Evolutionary conservation across 2,888 invertebrate genomes (phyloP).

Genomic region (Drepanosiphum platanoidis): DNA sequence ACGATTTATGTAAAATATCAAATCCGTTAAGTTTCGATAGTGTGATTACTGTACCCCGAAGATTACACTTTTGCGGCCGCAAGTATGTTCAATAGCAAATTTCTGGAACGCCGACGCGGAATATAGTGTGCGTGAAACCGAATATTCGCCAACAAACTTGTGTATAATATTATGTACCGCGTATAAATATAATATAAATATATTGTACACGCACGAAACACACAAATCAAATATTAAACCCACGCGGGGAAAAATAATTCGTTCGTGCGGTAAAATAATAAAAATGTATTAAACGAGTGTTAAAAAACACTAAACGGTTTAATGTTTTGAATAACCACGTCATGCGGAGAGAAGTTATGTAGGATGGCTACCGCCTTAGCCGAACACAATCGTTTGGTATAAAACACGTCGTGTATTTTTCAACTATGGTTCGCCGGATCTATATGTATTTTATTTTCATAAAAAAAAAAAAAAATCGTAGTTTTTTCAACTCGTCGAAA

Average conservation of each 20-base stretch:
- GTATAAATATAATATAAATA: no score
- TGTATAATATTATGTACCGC: no score
- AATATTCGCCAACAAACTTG: neutral
- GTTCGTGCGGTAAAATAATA: neutral
- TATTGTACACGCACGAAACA: neutral
- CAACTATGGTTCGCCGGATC: neutral
- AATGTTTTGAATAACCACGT: neutral
- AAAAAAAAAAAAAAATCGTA: no score
- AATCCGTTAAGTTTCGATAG: no score
- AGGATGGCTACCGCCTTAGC: neutral
- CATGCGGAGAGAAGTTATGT: neutral
- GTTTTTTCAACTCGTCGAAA: neutral
- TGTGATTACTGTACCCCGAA: no score
- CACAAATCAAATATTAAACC: neutral
- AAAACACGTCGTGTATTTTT: neutral
- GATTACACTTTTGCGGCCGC: neutral
- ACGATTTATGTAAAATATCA: no score
- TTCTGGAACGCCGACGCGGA: neutral
- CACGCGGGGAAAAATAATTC: neutral
- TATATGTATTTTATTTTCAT: neutral
- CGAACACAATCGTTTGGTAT: neutral
- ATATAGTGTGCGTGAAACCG: neutral
- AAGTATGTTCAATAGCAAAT: neutral
- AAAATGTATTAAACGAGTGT: neutral
- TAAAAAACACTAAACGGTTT: neutral